Percentiles rank a stretch among this genome's conserved stretches.
Evolutionary conservation across 2,113 vertebrate genomes (phyloP).

Genomic region (Diglossa brunneiventris): DNA sequence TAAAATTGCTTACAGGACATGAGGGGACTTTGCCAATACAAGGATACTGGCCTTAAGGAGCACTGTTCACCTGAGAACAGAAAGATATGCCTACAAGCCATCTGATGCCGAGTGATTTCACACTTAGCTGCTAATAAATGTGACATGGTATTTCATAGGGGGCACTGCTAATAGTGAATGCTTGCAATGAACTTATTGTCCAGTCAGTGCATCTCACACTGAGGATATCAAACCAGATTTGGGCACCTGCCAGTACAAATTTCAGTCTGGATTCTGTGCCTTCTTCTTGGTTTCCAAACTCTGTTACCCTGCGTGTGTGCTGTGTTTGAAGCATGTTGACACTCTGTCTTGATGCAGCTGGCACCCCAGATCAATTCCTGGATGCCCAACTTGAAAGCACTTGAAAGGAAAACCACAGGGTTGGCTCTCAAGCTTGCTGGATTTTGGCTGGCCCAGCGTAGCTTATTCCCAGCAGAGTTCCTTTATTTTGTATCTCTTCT

Average conservation of each 20-base stretch:
- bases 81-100: background rate
- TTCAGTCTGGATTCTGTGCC: conserved; percentile 11
- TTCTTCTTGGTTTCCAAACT: background rate
- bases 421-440: background rate
- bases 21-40: background rate
- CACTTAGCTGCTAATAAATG: conserved; percentile 4
- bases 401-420: conserved; percentile 52
- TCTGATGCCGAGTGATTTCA: background rate
- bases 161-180: background rate
- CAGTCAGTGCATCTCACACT: conserved; percentile 9
- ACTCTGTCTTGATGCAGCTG: background rate
- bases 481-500: background rate
- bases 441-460: conserved; percentile 8
- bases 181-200: conserved; percentile 9
- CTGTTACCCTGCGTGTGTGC: background rate
- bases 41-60: background rate
- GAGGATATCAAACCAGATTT: conserved; percentile 30
- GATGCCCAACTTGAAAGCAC: conserved; percentile 40
- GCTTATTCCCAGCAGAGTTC: background rate
- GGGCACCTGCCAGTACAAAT: conserved; percentile 6
- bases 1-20: conserved; percentile 9
- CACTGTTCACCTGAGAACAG: background rate
- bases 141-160: background rate
- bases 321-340: conserved; percentile 27
- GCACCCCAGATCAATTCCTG: conserved; percentile 13